Percentiles rank a stretch among this genome's conserved stretches.
Evolutionary conservation across 1,140 invertebrate species (phyloP).

Genomic region (Dendroctonus valens): DNA sequence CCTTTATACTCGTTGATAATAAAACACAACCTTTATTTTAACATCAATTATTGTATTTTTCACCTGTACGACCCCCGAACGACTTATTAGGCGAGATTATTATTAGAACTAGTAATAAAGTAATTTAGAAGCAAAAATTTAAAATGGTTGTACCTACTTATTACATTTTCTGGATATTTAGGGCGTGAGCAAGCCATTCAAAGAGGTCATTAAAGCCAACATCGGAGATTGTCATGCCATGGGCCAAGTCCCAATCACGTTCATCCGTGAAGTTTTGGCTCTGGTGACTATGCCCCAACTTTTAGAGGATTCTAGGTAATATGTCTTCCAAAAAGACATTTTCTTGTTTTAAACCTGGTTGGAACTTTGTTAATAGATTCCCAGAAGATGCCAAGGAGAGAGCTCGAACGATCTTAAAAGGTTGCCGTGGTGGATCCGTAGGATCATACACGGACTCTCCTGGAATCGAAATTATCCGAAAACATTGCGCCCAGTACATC

Average conservation of each 20-base stretch:
- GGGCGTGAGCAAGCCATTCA: conserved; percentile 75
- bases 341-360: neutral
- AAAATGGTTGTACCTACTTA: too few species aligned
- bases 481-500: conserved; percentile 90
- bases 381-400: conserved; percentile 83
- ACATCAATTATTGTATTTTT: too few species aligned
- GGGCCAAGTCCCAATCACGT: conserved; percentile 92
- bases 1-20: too few species aligned
- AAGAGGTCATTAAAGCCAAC: conserved; percentile 95
- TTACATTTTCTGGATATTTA: conserved; percentile 44
- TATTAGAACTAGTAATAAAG: too few species aligned
- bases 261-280: conserved; percentile 71
- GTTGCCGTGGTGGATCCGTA: conserved; percentile 72
- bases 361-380: conserved; percentile 51
- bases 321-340: neutral
- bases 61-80: too few species aligned
- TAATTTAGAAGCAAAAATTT: too few species aligned
- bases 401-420: conserved; percentile 70
- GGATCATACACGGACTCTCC: conserved; percentile 93
- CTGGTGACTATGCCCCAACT: conserved; percentile 75
- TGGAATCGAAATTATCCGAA: conserved; percentile 88
- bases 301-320: conserved; percentile 61
- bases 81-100: too few species aligned
- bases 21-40: too few species aligned
- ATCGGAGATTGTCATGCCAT: conserved; percentile 99